These are phyloP conservation scores for Serilophus lunatus DNA, from an alignment of 2,113 vertebrate genomes.

Conservation along the genomic window DNA sequence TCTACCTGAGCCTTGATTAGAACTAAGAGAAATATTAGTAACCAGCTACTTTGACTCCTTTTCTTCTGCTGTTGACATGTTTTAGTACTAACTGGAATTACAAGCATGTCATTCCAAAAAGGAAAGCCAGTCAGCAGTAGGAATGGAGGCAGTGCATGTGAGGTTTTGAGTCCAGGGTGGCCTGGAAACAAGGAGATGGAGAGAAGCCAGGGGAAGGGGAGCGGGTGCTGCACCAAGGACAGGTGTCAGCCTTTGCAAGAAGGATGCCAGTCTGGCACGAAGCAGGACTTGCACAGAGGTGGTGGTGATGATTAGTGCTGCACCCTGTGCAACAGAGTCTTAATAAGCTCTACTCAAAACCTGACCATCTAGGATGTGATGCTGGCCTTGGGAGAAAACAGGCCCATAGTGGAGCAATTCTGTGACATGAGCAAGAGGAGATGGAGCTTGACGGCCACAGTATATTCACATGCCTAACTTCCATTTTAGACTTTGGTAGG, in stretches of 20 bases:
- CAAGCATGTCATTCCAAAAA: too few relatives aligned
- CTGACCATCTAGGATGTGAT: neutral
- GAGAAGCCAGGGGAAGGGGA: neutral
- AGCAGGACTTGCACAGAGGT: neutral
- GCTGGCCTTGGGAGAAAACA: neutral
- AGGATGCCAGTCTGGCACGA: neutral
- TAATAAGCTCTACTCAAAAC: neutral
- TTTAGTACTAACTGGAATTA: neutral
- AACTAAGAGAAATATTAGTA: neutral
- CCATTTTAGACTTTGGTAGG: neutral
- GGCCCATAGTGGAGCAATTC: neutral
- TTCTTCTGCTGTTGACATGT: neutral
- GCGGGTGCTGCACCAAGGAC: rapidly evolving
- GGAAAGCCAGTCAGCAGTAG: neutral
- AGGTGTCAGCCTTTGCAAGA: rapidly evolving
- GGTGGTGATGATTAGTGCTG: neutral
- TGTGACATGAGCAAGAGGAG: neutral
- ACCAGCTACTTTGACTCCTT: neutral
- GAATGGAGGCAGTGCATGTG: rapidly evolving
- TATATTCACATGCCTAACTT: neutral
- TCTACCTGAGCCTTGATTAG: neutral
- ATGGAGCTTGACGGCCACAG: neutral
- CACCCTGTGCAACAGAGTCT: neutral
- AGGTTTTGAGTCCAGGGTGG: neutral
- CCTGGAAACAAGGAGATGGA: neutral